Evolutionary conservation across 92 coral and sea anemone genomes (phyloP), one percentile per base, ranked within the genome.

Genomic region (Meandrina meandrites): DNA sequence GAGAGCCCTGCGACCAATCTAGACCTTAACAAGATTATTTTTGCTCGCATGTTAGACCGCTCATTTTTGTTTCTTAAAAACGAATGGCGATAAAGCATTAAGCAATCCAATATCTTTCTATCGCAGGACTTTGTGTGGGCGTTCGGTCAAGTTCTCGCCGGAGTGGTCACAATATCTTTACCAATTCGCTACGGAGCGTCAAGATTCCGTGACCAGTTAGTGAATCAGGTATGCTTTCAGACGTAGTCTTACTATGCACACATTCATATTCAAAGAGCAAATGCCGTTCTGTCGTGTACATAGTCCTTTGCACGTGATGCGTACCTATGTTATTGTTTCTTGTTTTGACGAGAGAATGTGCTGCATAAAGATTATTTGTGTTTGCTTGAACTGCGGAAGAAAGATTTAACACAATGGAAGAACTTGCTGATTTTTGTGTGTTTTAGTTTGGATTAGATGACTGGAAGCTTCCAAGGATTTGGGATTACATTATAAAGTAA

Each of bases 51-150:
- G 53, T 48, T 48, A 48, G 53, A 54, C 60, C 16, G 22, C 60
- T 16, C 60, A 54, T 14, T 54, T 54, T 54, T 54, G 22, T 13
- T 54, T 54, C 2, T 18, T 17, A 54, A 18, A 16, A 54, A 1
- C 60, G 1, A 13, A 22, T 54, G 19, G 8, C 60, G 16, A 16
- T 54, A 18, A 54, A 54, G 22, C 60, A 0, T 15, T 21, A 54
- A 54, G 1, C 16, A 58, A 58, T 58, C 22, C 7, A 22, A 3
- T 21, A 21, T 79, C 32, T 30, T 1, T 31, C 4, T 34, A 3
- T 56, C 73, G 31, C 92, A 94, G 98, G 98, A 93, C 86, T 94
- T 94, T 51, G 98, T 94, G 4, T 94, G 98, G 98, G 91, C 94
- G 69, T 94, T 93, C 40, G 96, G 94, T 36, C 83, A 91, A 73